Percentiles rank a stretch among this genome's conserved stretches.
Conservation (phyloP, 2,797 vertebrate genomes). For the Anguilla obscura region DNA sequence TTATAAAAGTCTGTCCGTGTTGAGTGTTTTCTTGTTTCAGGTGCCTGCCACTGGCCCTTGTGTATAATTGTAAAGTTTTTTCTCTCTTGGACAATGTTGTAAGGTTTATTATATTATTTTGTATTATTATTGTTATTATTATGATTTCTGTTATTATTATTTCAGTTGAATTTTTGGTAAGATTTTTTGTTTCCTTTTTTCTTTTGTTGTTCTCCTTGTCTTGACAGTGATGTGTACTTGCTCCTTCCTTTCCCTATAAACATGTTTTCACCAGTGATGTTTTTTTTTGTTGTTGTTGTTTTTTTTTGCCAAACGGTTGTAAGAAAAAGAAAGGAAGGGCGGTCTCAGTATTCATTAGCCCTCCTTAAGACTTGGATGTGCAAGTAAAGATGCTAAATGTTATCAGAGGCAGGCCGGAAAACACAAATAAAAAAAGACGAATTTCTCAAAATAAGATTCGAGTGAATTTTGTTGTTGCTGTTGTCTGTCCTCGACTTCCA, state of each 20-base stretch:
- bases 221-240: constrained; percentile 70
- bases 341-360: not conserved
- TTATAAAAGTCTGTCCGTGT: constrained; percentile 57
- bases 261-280: constrained; percentile 71
- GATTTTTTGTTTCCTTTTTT: constrained; percentile 62
- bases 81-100: constrained; percentile 54
- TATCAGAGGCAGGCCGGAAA: constrained; percentile 24
- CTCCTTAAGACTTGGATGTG: constrained; percentile 13
- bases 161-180: constrained; percentile 71
- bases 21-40: constrained; percentile 68
- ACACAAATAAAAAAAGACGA: constrained; percentile 44
- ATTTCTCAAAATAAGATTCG: constrained; percentile 37
- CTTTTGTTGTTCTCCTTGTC: constrained; percentile 66
- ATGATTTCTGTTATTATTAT: constrained; percentile 64
- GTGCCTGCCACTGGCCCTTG: constrained; percentile 76
- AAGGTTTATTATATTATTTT: constrained; percentile 68
- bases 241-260: constrained; percentile 50
- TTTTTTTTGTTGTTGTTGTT: constrained; percentile 46
- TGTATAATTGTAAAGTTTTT: constrained; percentile 82
- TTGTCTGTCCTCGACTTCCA: not conserved
- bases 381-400: constrained; percentile 32
- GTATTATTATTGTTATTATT: constrained; percentile 65
- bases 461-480: not conserved
- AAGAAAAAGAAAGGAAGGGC: constrained; percentile 48
- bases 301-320: constrained; percentile 64